phyloP scores from a whole-genome alignment of 2,888 invertebrate genomes.

The Tuberolachnus salignus region DNA sequence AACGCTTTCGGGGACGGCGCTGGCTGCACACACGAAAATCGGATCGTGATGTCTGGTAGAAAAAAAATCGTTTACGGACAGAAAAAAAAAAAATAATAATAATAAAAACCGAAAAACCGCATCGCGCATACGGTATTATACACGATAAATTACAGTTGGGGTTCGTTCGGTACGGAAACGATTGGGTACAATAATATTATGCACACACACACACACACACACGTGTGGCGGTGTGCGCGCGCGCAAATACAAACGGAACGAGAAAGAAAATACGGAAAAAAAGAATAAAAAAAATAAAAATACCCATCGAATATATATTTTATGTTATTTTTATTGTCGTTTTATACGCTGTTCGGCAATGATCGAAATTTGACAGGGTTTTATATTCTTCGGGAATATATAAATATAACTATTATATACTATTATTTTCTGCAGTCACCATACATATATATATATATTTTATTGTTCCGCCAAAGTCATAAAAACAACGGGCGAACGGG shows the following conservation, averaged over 20 bases:
- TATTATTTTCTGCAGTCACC: too few relatives aligned
- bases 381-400: slow-evolving; percentile 20
- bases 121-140: too few relatives aligned
- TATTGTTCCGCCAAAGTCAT: slow-evolving; percentile 40
- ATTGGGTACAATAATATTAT: slow-evolving; percentile 25
- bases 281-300: not conserved
- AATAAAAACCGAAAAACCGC: too few relatives aligned
- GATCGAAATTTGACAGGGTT: slow-evolving; percentile 53
- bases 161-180: slow-evolving; percentile 54
- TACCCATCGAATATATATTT: slow-evolving; percentile 29
- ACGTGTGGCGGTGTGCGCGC: not conserved
- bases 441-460: slow-evolving; percentile 40
- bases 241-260: not conserved
- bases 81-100: too few relatives aligned
- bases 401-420: too few relatives aligned
- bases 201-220: not conserved
- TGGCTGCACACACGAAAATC: too few relatives aligned
- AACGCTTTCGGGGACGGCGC: too few relatives aligned
- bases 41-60: too few relatives aligned
- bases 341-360: slow-evolving; percentile 49
- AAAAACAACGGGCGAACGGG: slow-evolving; percentile 45
- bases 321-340: slow-evolving; percentile 55
- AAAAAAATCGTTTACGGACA: too few relatives aligned
- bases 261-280: too few relatives aligned
- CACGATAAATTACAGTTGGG: too few relatives aligned